A percentile compares a stretch with the other conserved stretches of the same genome.
phyloP scores from a whole-genome alignment of 2,888 invertebrate genomes.

The Dascillus cervinus region DNA sequence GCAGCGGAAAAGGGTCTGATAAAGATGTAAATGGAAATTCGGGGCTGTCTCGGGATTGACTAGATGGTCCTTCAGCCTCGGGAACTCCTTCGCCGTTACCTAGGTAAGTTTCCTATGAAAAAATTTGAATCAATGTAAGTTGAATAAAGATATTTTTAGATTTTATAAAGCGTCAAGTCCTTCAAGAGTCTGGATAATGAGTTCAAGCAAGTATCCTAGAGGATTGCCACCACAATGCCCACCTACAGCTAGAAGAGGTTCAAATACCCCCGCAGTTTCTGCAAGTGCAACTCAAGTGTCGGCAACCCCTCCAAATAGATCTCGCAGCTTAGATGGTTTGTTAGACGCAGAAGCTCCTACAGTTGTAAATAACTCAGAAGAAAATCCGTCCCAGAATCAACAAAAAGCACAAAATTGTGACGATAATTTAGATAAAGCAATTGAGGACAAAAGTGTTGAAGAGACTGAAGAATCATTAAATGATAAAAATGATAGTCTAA shows the following conservation, averaged over 20 bases:
- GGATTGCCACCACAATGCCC: conserved; percentile 39
- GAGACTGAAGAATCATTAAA: conserved; percentile 27
- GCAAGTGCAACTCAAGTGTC: conserved; percentile 26
- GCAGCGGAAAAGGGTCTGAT: conserved; percentile 58
- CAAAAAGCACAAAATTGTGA: conserved; percentile 34
- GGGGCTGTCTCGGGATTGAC: conserved; percentile 62
- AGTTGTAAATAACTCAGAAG: conserved; percentile 20
- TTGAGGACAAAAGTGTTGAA: conserved; percentile 27
- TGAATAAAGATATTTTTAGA: conserved; percentile 39
- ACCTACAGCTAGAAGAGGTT: conserved; percentile 37
- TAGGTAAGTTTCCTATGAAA: conserved; percentile 17
- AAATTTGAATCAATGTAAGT: conserved; percentile 2
- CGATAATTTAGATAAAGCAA: conserved; percentile 25
- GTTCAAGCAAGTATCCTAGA: conserved; percentile 31
- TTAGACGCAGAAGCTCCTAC: conserved; percentile 39
- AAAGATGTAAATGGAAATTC: conserved; percentile 54
- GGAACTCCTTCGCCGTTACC: conserved; percentile 24
- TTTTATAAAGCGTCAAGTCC: conserved; percentile 61
- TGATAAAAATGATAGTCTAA: conserved; percentile 21
- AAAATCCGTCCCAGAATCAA: conserved; percentile 31
- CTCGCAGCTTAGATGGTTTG: conserved; percentile 58
- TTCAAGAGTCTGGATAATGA: conserved; percentile 51
- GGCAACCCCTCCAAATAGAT: conserved; percentile 42
- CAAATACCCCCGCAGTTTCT: conserved; percentile 38
- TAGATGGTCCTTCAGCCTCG: conserved; percentile 66